Base-by-base conservation (phyloP, 2,797 vertebrate species). In the Chloroceryle amazona region DNA sequence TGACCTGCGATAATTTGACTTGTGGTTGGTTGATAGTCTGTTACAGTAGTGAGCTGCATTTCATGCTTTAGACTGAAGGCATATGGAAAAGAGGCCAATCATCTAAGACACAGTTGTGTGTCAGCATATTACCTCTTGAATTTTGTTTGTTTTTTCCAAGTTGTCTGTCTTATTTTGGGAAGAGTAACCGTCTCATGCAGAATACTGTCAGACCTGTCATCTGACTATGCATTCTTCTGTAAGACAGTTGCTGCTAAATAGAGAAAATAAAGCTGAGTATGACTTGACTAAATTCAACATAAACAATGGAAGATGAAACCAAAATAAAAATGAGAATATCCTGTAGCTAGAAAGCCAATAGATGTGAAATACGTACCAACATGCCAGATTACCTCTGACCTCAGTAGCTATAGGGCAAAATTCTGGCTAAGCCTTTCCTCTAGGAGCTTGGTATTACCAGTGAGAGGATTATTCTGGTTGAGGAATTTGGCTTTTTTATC, bases 161-260 rank as follows among this genome's bases (percentile, higher is more conserved):
- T 41, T 85, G 78, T 28, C 42, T n/a, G 67, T 37, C 39, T 96
- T 5, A 0, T 89, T 86, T 90, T 1, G 4, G 44, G 46, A 75
- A 81, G 62, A 72, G n/a, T 55, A 79, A 47, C 62, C 82, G 75
- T 86, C 72, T 86, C 39, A 3, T 49, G 16, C 58, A 72, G 94
- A 86, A 63, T 42, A 6, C 44, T 82, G 92, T 85, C 93, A 96
- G 89, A 87, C 31, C n/a, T 63, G 46, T 94, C 62, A 83, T 78
- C 78, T 33, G 2, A 29, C 79, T 70, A 49, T 0, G 0, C 31
- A 1, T 58, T 89, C 51, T 93, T 90, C 68, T 15, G 0, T 80
- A 23, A 94, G 62, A 63, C 6, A 11, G 60, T 73, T 92, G 74
- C 60, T 95, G 6, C 78, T 87, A 70, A 96, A 84, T 31, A 72